Evolutionary conservation across 2,113 vertebrate species (phyloP), one percentile per base, ranked within the genome.

Genomic region (Pangasianodon gigas): DNA sequence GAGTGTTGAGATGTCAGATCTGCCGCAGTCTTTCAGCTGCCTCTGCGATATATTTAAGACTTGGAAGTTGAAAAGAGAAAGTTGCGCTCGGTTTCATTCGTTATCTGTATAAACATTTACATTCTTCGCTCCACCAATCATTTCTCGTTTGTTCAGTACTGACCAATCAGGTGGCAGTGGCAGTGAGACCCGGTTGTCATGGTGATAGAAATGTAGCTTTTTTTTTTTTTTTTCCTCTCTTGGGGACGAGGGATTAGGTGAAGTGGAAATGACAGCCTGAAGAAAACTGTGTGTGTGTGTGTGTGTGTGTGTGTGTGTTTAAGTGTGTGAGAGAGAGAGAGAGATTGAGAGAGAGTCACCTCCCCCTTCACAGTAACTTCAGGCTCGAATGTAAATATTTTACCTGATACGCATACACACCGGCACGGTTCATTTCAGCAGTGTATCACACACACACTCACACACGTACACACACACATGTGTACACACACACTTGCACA

Each of bases 371-470:
- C 60, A 86, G 62, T 86, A 85, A 90, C 89, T 90, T 86, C 32
- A 81, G 75, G 71, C 83, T 81, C 24, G 58, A 90, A 86, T 90
- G 89, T 89, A 89, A 89, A 89, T 89, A 69, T 86, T 89, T 86
- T 89, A 86, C 32, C 74, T 84, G 51, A 79, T 71, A 56, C 6
- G 71, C 32, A 74, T 62, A 84, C 54, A 81, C 71, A n/a, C 44
- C 8, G 62, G 24, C 71, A 79, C 51, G 26, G 41, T 79, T 85
- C 48, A 19, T 60, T 89, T 77, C 88, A 77, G 16, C 77, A 0
- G 1, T 80, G 18, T 2, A 82, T 26, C 82, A 86, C 88, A 67
- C 84, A 80, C 75, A n/a, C n/a, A 37, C 86, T 9, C 67, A 44
- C 48, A 18, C 21, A 60, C 29, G 26, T 51, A 51, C 80, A 71